Percentiles rank a stretch among this genome's conserved stretches.
phyloP scores from a whole-genome alignment of 2,113 vertebrate genomes.

The Sturnus vulgaris region DNA sequence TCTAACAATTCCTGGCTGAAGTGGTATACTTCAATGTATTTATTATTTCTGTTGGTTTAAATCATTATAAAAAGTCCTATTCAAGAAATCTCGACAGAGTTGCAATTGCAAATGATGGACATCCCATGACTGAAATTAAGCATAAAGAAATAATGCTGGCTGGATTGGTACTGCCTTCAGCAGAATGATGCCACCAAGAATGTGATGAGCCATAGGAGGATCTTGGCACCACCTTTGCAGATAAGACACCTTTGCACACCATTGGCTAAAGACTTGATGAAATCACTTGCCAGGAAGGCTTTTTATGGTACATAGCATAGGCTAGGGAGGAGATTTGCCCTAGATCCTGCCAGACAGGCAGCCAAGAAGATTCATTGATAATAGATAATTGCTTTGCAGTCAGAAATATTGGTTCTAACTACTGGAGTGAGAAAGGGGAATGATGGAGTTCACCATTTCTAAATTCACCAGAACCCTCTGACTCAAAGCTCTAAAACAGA shows the following conservation, averaged over 20 bases:
- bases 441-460: neutral
- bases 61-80: neutral
- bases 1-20: neutral
- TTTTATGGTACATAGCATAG: neutral
- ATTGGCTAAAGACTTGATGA: neutral
- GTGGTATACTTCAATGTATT: neutral
- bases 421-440: neutral
- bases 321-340: neutral
- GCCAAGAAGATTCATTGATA: neutral
- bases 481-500: neutral
- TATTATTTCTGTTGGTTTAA: conserved; percentile 19
- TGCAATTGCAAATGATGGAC: neutral
- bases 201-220: neutral
- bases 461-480: neutral
- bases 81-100: neutral
- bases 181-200: neutral
- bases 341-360: neutral
- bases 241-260: neutral
- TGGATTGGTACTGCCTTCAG: neutral
- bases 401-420: neutral
- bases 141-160: neutral
- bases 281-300: neutral
- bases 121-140: neutral
- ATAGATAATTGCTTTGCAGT: neutral
- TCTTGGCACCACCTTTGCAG: neutral